Evolutionary conservation across 2,797 vertebrate species (phyloP).

Genomic region (Rhabdomys pumilio): DNA sequence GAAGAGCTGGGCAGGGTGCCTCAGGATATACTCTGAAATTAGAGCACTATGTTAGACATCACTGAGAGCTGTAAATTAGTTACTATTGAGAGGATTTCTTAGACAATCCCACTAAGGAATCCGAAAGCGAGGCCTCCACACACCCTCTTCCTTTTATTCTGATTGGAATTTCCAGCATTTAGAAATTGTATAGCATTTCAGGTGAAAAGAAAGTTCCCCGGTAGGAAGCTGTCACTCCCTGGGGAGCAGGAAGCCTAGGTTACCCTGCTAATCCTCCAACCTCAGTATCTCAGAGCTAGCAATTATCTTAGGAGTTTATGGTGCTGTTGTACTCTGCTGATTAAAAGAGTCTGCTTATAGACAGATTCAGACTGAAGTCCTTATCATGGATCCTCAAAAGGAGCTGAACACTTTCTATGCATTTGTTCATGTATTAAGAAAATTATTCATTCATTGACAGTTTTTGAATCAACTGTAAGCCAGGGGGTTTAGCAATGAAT

Average conservation of each 20-base stretch:
- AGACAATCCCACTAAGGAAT: slow-evolving; percentile 63
- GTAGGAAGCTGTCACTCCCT: slow-evolving; percentile 28
- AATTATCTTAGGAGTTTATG: not conserved
- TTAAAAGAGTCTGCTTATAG: slow-evolving; percentile 57
- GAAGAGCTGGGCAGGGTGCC: slow-evolving; percentile 97
- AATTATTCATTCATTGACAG: slow-evolving; percentile 47
- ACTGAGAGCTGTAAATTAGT: slow-evolving; percentile 80
- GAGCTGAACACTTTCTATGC: slow-evolving; percentile 8
- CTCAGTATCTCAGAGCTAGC: slow-evolving; percentile 13
- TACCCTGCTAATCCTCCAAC: not conserved
- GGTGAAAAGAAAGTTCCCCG: slow-evolving; percentile 19
- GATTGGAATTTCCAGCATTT: slow-evolving; percentile 68
- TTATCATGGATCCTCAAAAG: not conserved
- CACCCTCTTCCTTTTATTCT: slow-evolving; percentile 74
- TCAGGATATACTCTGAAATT: slow-evolving; percentile 97
- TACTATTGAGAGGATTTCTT: slow-evolving; percentile 68
- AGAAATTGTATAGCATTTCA: slow-evolving; percentile 52
- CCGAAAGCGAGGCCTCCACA: not conserved
- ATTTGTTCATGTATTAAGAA: slow-evolving; percentile 44
- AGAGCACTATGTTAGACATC: slow-evolving; percentile 87
- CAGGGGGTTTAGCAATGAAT: slow-evolving; percentile 10
- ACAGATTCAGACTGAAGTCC: slow-evolving; percentile 10
- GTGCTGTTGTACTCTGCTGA: slow-evolving; percentile 39
- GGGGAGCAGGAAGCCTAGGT: slow-evolving; percentile 7
- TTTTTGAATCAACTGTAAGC: not conserved